Evolutionary conservation across 2,888 invertebrate genomes (phyloP).

Genomic region (Pristionchus fissidentatus): DNA sequence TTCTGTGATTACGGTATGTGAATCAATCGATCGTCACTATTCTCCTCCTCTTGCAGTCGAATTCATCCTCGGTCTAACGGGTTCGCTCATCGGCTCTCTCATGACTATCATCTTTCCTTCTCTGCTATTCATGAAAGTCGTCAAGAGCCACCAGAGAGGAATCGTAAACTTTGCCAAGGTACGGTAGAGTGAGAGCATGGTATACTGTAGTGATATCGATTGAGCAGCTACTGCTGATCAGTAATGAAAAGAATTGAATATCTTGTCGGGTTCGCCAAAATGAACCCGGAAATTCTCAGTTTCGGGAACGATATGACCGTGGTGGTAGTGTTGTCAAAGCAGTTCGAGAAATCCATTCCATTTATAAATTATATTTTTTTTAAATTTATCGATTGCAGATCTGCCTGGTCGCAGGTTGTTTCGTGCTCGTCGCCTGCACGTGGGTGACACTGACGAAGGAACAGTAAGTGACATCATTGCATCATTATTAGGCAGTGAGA

Average conservation of each 20-base stretch:
- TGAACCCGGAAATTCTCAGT: too few relatives aligned
- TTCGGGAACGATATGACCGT: too few relatives aligned
- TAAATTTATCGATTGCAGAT: slow-evolving; percentile 79
- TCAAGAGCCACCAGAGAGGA: slow-evolving; percentile 11
- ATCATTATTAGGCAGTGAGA: background rate
- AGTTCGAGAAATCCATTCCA: too few relatives aligned
- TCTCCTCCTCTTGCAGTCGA: slow-evolving; percentile 78
- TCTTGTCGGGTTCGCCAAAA: too few relatives aligned
- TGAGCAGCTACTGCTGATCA: background rate
- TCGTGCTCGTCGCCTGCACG: slow-evolving; percentile 90
- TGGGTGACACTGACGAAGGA: slow-evolving; percentile 83
- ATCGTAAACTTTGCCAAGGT: slow-evolving; percentile 38
- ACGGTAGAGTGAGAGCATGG: background rate
- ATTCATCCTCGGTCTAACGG: slow-evolving; percentile 91
- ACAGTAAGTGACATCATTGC: slow-evolving; percentile 9
- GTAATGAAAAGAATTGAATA: too few relatives aligned
- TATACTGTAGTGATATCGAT: background rate
- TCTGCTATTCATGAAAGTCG: slow-evolving; percentile 83
- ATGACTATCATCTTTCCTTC: slow-evolving; percentile 94
- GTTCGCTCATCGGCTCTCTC: slow-evolving; percentile 93
- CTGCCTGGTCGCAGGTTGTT: slow-evolving; percentile 86
- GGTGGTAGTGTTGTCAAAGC: background rate
- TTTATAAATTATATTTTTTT: background rate
- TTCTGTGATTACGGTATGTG: background rate
- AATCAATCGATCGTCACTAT: background rate